Conservation (phyloP, 2,797 vertebrate species). For the Sciaenops ocellatus region DNA sequence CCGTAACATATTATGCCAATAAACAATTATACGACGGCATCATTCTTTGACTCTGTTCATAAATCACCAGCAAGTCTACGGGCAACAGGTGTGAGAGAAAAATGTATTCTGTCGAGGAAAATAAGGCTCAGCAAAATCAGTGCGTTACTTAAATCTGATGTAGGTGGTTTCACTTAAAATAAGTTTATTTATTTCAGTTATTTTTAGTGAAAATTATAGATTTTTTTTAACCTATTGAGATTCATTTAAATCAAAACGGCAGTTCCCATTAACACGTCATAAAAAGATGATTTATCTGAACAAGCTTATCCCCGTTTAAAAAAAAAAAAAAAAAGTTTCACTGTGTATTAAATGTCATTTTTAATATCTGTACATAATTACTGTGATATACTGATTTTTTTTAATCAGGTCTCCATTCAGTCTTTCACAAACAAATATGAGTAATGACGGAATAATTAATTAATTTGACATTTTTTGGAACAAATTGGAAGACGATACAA, state of each 20-base stretch:
- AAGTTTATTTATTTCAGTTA: background rate
- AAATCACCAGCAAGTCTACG: slow-evolving; percentile 22
- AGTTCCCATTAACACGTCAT: background rate
- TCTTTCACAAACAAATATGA: background rate
- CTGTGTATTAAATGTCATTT: background rate
- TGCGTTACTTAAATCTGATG: background rate
- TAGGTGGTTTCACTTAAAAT: background rate
- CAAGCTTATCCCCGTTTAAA: too few relatives aligned
- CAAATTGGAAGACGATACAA: background rate
- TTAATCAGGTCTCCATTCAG: background rate
- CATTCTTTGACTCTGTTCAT: slow-evolving; percentile 31
- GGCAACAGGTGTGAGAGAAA: slow-evolving; percentile 65
- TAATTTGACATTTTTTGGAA: background rate
- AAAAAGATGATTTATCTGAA: background rate
- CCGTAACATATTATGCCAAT: slow-evolving; percentile 47
- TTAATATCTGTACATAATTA: background rate
- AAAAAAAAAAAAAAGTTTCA: background rate
- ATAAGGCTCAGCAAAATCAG: background rate
- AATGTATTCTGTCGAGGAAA: background rate
- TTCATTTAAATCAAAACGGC: slow-evolving; percentile 13
- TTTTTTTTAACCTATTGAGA: background rate
- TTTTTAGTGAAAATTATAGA: background rate
- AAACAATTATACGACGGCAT: slow-evolving; percentile 51
- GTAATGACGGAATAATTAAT: background rate
- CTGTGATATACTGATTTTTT: background rate